Evolutionary conservation across 2,797 vertebrate genomes (phyloP).

Genomic region (Simalia tracyae): DNA sequence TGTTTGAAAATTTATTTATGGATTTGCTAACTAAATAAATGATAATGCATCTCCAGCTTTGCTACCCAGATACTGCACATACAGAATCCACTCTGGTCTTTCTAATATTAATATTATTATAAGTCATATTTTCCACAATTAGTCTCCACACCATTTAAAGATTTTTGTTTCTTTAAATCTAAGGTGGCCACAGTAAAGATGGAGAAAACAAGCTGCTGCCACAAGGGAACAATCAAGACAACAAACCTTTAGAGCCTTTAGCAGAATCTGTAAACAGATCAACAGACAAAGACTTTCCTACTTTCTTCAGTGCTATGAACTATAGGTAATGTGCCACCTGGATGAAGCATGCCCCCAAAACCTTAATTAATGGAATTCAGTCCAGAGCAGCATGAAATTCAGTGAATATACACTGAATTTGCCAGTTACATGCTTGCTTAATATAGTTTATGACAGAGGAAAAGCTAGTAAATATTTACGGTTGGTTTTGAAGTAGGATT

Average conservation of each 20-base stretch:
- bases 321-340: constrained; percentile 84
- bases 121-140: not conserved
- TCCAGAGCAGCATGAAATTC: not conserved
- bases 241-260: constrained; percentile 28
- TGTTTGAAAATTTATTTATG: not conserved
- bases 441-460: not conserved
- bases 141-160: not conserved
- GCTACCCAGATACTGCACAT: not conserved
- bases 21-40: not conserved
- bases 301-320: constrained; percentile 98
- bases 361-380: constrained; percentile 37
- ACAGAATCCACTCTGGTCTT: not conserved
- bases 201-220: constrained; percentile 54
- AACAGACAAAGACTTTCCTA: constrained; percentile 76
- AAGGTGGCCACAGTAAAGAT: constrained; percentile 50
- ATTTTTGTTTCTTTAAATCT: constrained; percentile 36
- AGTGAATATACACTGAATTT: not conserved
- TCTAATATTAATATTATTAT: not conserved
- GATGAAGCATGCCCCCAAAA: constrained; percentile 20
- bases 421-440: not conserved
- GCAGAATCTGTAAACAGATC: constrained; percentile 31
- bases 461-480: not conserved
- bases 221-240: constrained; percentile 55
- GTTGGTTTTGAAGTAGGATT: not conserved
- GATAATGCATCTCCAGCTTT: not conserved